Percentiles rank a stretch among this genome's conserved stretches.
phyloP scores from a whole-genome alignment of 2,113 vertebrate species.

The Thamnophis sirtalis region DNA sequence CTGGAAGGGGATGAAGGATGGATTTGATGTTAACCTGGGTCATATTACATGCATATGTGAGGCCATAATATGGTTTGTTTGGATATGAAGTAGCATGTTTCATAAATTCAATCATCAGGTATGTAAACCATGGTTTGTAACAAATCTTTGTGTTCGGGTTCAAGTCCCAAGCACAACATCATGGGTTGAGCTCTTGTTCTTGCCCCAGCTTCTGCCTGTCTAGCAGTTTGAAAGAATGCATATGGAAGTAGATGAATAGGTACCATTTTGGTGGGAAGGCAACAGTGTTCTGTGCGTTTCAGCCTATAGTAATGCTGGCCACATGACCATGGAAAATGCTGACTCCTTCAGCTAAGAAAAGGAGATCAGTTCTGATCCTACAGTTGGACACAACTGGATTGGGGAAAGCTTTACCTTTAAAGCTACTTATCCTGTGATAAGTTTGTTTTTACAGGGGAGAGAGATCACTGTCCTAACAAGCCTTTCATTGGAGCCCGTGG shows the following conservation, averaged over 20 bases:
- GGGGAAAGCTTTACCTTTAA: neutral
- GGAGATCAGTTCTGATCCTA: neutral
- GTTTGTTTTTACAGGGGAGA: neutral
- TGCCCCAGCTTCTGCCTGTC: neutral
- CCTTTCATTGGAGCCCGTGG: conserved; percentile 7
- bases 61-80: neutral
- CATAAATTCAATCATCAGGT: neutral
- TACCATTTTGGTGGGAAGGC: neutral
- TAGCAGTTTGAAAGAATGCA: neutral
- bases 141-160: neutral
- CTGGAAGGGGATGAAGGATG: neutral
- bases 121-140: neutral
- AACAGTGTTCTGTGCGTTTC: neutral
- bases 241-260: neutral
- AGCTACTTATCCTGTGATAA: neutral
- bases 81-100: neutral
- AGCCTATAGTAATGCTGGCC: neutral
- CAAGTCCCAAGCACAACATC: too few species aligned
- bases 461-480: neutral
- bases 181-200: too few species aligned
- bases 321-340: neutral
- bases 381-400: neutral
- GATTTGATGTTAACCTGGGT: neutral
- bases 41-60: neutral
- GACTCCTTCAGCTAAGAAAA: neutral